phyloP scores from a whole-genome alignment of 2,888 invertebrate species.

The Prosapia bicincta region DNA sequence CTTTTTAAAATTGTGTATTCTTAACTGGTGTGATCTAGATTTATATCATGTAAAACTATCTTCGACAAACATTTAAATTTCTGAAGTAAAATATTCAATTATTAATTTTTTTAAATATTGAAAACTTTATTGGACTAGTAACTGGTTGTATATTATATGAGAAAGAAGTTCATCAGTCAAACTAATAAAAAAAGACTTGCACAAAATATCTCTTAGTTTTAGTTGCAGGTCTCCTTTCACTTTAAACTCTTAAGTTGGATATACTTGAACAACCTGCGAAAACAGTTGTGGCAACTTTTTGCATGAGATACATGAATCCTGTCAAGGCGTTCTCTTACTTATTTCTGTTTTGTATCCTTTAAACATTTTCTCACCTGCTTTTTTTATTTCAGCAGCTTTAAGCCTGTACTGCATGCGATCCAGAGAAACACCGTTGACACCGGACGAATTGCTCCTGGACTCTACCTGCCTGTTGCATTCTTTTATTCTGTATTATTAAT shows the following conservation, averaged over 20 bases:
- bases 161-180: background rate
- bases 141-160: background rate
- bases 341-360: background rate
- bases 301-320: background rate
- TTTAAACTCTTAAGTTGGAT: background rate
- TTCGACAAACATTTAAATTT: too few species aligned
- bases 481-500: constrained; percentile 34
- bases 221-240: background rate
- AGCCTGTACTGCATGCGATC: background rate
- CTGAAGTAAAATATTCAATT: too few species aligned
- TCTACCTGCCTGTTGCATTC: constrained; percentile 35
- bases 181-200: background rate
- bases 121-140: background rate
- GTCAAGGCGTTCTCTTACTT: background rate
- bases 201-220: background rate
- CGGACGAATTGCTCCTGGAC: constrained; percentile 21
- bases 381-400: background rate
- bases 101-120: too few species aligned
- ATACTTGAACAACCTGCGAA: background rate
- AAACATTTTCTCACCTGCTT: background rate
- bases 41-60: too few species aligned
- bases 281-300: background rate
- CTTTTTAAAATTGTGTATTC: too few species aligned
- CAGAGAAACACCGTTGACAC: background rate
- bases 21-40: too few species aligned